phyloP scores from a whole-genome alignment of 2,797 vertebrate species.

The Tachyglossus aculeatus region DNA sequence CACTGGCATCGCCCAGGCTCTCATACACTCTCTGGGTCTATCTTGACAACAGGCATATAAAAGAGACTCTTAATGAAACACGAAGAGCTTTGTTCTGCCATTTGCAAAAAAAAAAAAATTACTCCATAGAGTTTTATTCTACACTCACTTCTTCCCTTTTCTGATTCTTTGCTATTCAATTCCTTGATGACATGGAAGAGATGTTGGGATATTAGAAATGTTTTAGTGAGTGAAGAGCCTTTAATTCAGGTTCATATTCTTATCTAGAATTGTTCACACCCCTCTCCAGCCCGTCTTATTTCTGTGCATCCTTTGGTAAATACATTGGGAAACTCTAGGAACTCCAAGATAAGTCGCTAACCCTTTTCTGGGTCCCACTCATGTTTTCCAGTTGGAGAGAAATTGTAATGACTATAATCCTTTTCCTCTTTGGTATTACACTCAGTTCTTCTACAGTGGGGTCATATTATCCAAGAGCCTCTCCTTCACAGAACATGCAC shows the following conservation, averaged over 20 bases:
- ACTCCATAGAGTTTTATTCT: slow-evolving; percentile 23
- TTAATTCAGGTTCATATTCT: slow-evolving; percentile 26
- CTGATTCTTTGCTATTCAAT: slow-evolving; percentile 34
- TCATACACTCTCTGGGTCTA: slow-evolving; percentile 4
- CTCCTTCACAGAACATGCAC: no score
- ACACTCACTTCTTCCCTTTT: slow-evolving; percentile 33
- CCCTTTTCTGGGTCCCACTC: no score
- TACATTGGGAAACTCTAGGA: neutral
- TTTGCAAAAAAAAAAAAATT: slow-evolving; percentile 58
- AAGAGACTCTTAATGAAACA: slow-evolving; percentile 19
- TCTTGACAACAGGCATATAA: slow-evolving; percentile 16
- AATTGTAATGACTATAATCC: no score
- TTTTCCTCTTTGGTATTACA: no score
- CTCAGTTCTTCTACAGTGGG: no score
- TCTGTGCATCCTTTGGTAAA: neutral
- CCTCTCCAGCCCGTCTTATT: neutral
- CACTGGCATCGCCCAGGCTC: no score
- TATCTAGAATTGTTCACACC: neutral
- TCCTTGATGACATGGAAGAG: slow-evolving; percentile 38
- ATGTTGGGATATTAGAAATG: slow-evolving; percentile 60
- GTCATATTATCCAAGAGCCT: no score
- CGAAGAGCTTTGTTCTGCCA: slow-evolving; percentile 29
- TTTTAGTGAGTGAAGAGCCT: slow-evolving; percentile 34
- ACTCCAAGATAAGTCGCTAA: no score
- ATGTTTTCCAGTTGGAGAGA: no score